A percentile compares a stretch with the other conserved stretches of the same genome.
These are phyloP conservation scores for Drosophila busckii DNA, from an alignment of 1,140 invertebrate species.

Conservation along the genomic window DNA sequence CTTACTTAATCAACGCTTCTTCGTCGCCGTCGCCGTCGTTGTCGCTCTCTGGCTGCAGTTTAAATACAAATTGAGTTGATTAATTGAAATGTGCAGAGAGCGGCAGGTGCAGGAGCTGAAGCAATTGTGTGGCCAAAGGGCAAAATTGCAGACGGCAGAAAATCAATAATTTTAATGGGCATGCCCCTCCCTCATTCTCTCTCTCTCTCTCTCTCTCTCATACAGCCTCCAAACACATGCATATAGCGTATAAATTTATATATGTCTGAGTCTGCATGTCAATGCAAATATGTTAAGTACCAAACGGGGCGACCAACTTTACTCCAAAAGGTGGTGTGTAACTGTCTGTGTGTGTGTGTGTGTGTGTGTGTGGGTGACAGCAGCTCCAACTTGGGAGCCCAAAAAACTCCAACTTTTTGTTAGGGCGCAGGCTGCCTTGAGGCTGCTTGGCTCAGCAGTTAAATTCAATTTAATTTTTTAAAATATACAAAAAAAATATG, in stretches of 20 bases:
- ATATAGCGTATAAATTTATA: constrained; percentile 17
- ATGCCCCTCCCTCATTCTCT: constrained; percentile 15
- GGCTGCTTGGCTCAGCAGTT: constrained; percentile 35
- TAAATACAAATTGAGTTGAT: constrained; percentile 68
- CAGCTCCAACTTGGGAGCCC: constrained; percentile 16
- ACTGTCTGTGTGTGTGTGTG: background rate
- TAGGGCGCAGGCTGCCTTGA: constrained; percentile 19
- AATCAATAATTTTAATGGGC: constrained; percentile 69
- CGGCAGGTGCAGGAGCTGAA: constrained; percentile 13
- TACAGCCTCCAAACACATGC: constrained; percentile 12
- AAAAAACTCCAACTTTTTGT: constrained; percentile 7
- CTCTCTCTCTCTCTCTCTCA: constrained; percentile 25
- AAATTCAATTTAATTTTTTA: constrained; percentile 50
- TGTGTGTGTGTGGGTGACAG: constrained; percentile 9
- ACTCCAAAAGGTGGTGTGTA: constrained; percentile 16
- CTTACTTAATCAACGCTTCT: constrained; percentile 11
- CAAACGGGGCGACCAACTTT: constrained; percentile 2
- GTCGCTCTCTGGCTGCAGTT: constrained; percentile 44
- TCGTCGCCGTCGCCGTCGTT: too few species aligned
- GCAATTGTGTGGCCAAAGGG: constrained; percentile 58
- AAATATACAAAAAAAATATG: constrained; percentile 13
- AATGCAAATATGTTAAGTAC: constrained; percentile 70
- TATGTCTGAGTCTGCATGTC: constrained; percentile 28
- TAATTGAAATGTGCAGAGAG: constrained; percentile 55
- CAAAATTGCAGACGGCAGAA: constrained; percentile 70